These are phyloP conservation scores for Ptiloglossa arizonensis DNA, from an alignment of 1,140 invertebrate species.

Conservation along the genomic window DNA sequence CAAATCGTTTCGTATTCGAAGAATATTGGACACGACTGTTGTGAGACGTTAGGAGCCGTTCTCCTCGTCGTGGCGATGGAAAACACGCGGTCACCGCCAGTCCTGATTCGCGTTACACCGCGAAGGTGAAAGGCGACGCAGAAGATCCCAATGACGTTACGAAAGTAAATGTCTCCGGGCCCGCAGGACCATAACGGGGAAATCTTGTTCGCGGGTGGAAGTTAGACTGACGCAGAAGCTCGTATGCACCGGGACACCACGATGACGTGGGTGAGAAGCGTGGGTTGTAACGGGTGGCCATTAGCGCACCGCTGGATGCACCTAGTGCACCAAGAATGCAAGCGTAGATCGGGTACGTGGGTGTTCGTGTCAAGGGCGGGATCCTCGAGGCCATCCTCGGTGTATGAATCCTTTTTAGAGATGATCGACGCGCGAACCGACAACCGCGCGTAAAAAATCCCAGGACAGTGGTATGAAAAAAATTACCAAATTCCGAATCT, in stretches of 20 bases:
- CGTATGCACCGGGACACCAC: not conserved
- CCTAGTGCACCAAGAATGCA: not conserved
- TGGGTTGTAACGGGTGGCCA: constrained; percentile 3
- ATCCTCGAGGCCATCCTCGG: not conserved
- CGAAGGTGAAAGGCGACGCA: no score
- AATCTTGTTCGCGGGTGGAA: not conserved
- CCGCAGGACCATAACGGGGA: not conserved
- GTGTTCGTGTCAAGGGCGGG: constrained; percentile 22
- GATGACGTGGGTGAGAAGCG: constrained; percentile 4
- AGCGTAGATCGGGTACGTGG: not conserved
- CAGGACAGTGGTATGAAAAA: not conserved
- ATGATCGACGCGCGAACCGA: not conserved
- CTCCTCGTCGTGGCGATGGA: no score
- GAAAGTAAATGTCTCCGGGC: not conserved
- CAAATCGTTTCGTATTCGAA: no score
- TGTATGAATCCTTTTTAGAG: not conserved
- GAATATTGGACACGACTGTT: no score
- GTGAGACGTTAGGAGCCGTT: no score
- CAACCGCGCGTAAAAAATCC: no score
- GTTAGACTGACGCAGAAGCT: not conserved
- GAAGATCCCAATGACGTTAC: not conserved
- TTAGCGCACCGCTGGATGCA: not conserved
- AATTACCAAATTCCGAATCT: no score
- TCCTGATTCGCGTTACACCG: not conserved
- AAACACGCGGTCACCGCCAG: not conserved